Evolutionary conservation across 2,113 vertebrate genomes (phyloP).

Genomic region (Stegastes partitus): DNA sequence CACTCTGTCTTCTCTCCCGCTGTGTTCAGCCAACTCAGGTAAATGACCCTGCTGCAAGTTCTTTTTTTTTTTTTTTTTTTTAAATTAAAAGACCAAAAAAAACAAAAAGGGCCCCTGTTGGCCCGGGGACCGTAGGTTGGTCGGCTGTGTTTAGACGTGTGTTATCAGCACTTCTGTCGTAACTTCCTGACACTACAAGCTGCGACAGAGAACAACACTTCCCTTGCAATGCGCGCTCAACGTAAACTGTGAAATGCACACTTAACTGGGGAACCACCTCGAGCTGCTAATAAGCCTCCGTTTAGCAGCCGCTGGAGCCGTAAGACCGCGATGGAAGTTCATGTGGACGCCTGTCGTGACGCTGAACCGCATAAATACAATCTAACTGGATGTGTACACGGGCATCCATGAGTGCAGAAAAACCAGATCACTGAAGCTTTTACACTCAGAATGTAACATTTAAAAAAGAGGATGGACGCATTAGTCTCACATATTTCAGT

Average conservation of each 20-base stretch:
- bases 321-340: background rate
- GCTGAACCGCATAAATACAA: background rate
- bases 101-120: too few relatives aligned
- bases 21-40: too few relatives aligned
- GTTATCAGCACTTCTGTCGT: conserved; percentile 1
- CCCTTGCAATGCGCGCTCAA: background rate
- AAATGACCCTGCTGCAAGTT: too few relatives aligned
- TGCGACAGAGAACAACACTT: conserved; percentile 5
- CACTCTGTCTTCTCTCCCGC: too few relatives aligned
- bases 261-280: background rate
- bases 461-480: background rate
- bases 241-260: background rate
- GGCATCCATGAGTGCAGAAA: background rate
- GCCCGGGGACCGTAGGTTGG: too few relatives aligned
- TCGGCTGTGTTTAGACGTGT: too few relatives aligned
- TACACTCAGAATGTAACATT: background rate
- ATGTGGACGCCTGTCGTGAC: background rate
- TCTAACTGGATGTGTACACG: too few relatives aligned
- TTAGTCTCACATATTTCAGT: conserved; percentile 3
- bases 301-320: background rate
- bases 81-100: too few relatives aligned
- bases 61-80: too few relatives aligned
- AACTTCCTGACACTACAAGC: conserved; percentile 30
- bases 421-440: background rate
- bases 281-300: too few relatives aligned